Percentiles rank a stretch among this genome's conserved stretches.
phyloP scores from a whole-genome alignment of 2,797 vertebrate genomes.

The Botia kubotai region DNA sequence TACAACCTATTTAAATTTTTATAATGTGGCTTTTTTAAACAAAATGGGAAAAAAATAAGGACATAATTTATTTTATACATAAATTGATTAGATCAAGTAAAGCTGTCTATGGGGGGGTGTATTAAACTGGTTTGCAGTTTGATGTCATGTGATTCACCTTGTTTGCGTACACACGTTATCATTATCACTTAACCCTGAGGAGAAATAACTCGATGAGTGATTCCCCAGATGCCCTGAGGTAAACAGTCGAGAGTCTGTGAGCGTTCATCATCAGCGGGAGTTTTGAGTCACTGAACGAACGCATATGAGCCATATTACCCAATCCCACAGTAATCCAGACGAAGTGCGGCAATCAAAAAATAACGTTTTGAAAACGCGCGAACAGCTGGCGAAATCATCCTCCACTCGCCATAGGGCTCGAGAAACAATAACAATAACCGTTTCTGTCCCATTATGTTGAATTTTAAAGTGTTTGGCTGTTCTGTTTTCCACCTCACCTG shows the following conservation, averaged over 20 bases:
- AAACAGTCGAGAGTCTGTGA: slow-evolving; percentile 6
- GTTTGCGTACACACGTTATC: slow-evolving; percentile 17
- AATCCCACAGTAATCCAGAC: slow-evolving; percentile 38
- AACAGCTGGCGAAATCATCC: slow-evolving; percentile 43
- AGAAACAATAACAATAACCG: slow-evolving; percentile 40
- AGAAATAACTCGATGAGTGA: not conserved
- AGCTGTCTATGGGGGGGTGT: not conserved
- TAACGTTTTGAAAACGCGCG: not conserved
- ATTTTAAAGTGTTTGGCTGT: slow-evolving; percentile 22
- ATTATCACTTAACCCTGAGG: not conserved
- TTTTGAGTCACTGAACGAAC: slow-evolving; percentile 26
- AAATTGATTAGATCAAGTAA: too few relatives aligned
- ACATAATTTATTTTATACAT: too few relatives aligned
- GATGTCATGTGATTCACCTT: slow-evolving; percentile 9
- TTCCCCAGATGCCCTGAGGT: not conserved
- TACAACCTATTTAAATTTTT: too few relatives aligned
- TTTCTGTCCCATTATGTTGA: slow-evolving; percentile 45
- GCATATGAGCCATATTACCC: slow-evolving; percentile 15
- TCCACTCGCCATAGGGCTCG: slow-evolving; percentile 14
- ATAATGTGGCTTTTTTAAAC: too few relatives aligned
- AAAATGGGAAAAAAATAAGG: too few relatives aligned
- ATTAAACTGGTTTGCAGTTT: not conserved
- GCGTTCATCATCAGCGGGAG: slow-evolving; percentile 14
- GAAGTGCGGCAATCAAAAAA: slow-evolving; percentile 38
- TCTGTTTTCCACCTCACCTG: slow-evolving; percentile 12